Evolutionary conservation across 2,113 vertebrate genomes (phyloP).

Genomic region (Neogobius melanostomus): DNA sequence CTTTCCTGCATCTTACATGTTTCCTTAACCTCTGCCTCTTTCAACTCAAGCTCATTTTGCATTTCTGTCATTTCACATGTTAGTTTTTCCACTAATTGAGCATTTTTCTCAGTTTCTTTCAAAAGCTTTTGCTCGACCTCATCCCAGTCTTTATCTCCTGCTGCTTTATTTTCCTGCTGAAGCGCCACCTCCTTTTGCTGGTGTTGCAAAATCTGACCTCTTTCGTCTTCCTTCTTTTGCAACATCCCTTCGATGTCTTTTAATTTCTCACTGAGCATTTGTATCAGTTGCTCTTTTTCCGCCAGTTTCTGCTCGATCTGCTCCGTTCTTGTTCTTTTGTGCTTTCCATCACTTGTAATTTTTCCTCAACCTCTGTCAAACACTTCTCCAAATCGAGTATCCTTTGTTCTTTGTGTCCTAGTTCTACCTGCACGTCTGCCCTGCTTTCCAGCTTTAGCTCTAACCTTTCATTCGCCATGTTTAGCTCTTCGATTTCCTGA

Average conservation of each 20-base stretch:
- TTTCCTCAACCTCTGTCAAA: slow-evolving; percentile 23
- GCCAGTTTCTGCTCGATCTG: slow-evolving; percentile 38
- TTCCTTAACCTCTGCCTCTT: slow-evolving; percentile 4
- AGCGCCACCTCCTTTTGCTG: slow-evolving; percentile 57
- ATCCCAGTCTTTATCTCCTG: slow-evolving; percentile 47
- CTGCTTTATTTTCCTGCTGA: slow-evolving; percentile 37
- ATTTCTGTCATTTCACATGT: slow-evolving; percentile 9
- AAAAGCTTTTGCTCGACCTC: slow-evolving; percentile 37
- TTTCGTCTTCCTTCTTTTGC: slow-evolving; percentile 48
- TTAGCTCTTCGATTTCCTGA: not conserved
- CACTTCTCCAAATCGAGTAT: not conserved
- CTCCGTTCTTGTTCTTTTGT: slow-evolving; percentile 27
- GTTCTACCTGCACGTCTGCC: not conserved
- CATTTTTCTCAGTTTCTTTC: slow-evolving; percentile 25
- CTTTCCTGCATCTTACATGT: not conserved
- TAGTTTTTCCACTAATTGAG: slow-evolving; percentile 18
- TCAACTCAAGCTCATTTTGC: slow-evolving; percentile 1
- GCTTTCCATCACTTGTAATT: not conserved
- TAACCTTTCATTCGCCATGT: not conserved
- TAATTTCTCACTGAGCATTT: slow-evolving; percentile 35
- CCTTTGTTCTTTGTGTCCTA: slow-evolving; percentile 24
- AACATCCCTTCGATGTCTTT: slow-evolving; percentile 37
- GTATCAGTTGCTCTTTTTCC: slow-evolving; percentile 30
- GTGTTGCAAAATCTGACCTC: slow-evolving; percentile 30
- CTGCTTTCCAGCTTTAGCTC: not conserved